Evolutionary conservation across 2,113 vertebrate genomes (phyloP), one percentile per base, ranked within the genome.

Genomic region (Nematolebias whitei): DNA sequence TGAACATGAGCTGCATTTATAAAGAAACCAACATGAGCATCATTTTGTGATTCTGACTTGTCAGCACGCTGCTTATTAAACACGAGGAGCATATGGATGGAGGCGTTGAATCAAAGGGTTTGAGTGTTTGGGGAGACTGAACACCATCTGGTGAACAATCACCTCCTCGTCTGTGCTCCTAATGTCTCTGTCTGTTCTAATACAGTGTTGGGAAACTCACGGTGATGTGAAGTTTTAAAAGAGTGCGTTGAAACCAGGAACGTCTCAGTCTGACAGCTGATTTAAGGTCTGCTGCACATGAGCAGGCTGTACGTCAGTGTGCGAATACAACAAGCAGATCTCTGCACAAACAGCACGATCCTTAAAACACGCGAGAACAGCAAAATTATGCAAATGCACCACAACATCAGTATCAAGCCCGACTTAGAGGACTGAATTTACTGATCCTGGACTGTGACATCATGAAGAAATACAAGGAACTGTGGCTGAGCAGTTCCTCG

Each of bases 381-480:
- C 40, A 45, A 45, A 60, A 14, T 29, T 9, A 35, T 19, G 10
- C n/a, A 19, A 19, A 45, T 29, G 19, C 12, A 9, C 1, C 3
- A 44, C 16, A 13, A 16, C 11, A 19, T 23, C 22, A 8, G 19
- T 14, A 14, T 26, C n/a, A 9, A 51, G 59, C 29, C 43, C 48
- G 40, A 43, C 63, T 56, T 35, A 7, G 8, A 52, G 67, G 47
- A 22, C 26, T 3, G 22, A 14, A 53, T 64, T 71, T 32, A 57
- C 60, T 50, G 70, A 67, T 73, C 66, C 72, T 9, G 8, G 24
- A 64, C 61, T 58, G 35, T 51, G 59, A 70, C 67, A 67, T 80
- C 75, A 67, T 40, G 65, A 82, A 76, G 74, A 81, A 80, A 78
- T 56, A 69, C 32, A 40, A 41, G 64, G 68, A 67, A 79, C 70